Base-by-base conservation (phyloP, 2,888 invertebrate species). In the Mongoloraphidia duomilia region DNA sequence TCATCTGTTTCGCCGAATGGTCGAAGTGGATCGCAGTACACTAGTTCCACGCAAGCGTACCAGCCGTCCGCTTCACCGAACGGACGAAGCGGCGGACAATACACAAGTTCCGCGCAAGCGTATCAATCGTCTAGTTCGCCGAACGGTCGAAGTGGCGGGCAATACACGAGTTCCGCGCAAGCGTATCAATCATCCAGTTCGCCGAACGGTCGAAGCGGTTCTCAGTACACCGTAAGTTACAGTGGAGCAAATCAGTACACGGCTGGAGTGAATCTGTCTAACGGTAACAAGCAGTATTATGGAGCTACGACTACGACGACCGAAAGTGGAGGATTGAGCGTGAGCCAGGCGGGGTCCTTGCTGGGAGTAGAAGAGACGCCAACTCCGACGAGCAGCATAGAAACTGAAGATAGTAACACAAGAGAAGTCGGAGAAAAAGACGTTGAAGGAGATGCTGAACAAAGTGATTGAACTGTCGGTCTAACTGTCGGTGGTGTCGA, bases 371-470 rank as follows among this genome's bases (percentile, higher is more conserved):
- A 67, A 52, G 75, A 75, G 49, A 74, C 74, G 37, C 69, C 74
- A 34, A 76, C 76, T 2, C 75, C 76, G 6, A 75, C 76, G 2
- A 74, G 74, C 58, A 75, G 74, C 58, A 73, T 75, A 52, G 75
- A 75, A 61, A 75, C 75, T 1, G 76, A 76, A 55, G 76, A 75
- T 54, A 74, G 74, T 49, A 70, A 67, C 52, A 69, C 71, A 37
- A 63, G 69, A 40, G 74, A 74, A 55, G 73, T 74, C 43, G 72
- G 71, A 14, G 75, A 76, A 54, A 68, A 70, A 50, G 75, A 74
- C 52, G 72, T 71, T 34, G 76, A 76, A 58, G 75, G 73, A 39
- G 76, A 76, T 59, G 73, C 72, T 53, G 76, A 76, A 60, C 74
- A 73, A 55, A 75, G 75, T 62, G 75, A 76, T 62, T 70, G 65